Evolutionary conservation across 2,888 invertebrate species (phyloP).

Genomic region (Cryptosula pallasiana): DNA sequence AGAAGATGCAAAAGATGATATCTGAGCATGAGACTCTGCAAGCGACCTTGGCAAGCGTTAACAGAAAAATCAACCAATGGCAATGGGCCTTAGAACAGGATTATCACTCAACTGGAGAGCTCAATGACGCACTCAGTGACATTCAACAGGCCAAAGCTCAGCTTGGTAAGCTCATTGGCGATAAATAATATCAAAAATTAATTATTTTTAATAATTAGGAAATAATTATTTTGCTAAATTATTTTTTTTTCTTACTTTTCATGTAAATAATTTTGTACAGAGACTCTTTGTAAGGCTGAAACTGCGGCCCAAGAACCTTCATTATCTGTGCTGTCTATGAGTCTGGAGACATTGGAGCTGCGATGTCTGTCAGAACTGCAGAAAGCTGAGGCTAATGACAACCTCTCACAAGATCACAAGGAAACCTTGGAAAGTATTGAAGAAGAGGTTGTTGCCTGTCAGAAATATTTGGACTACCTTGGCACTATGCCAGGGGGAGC

Average conservation of each 20-base stretch:
- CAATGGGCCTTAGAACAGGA: constrained; percentile 20
- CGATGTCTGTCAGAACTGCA: constrained; percentile 15
- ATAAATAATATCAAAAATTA: too few relatives aligned
- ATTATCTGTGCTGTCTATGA: neutral
- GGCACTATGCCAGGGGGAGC: constrained; percentile 7
- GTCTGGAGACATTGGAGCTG: constrained; percentile 8
- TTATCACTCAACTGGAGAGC: constrained; percentile 2
- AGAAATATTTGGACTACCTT: constrained; percentile 10
- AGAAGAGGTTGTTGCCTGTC: constrained; percentile 15
- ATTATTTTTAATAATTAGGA: too few relatives aligned
- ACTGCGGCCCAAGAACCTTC: neutral
- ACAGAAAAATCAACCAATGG: neutral
- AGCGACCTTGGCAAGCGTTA: neutral
- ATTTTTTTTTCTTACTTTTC: too few relatives aligned
- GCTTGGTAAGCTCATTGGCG: neutral
- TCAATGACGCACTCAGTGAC: neutral
- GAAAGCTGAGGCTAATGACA: neutral
- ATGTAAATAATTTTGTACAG: too few relatives aligned
- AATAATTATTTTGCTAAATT: too few relatives aligned
- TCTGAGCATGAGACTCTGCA: constrained; percentile 3
- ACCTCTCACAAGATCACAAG: neutral
- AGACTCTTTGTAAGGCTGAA: too few relatives aligned
- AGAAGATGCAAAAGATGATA: constrained; percentile 13
- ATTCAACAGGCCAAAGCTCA: neutral
- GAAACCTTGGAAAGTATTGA: constrained; percentile 12